Base-by-base conservation (phyloP, 2,797 vertebrate species). In the Champsocephalus esox region DNA sequence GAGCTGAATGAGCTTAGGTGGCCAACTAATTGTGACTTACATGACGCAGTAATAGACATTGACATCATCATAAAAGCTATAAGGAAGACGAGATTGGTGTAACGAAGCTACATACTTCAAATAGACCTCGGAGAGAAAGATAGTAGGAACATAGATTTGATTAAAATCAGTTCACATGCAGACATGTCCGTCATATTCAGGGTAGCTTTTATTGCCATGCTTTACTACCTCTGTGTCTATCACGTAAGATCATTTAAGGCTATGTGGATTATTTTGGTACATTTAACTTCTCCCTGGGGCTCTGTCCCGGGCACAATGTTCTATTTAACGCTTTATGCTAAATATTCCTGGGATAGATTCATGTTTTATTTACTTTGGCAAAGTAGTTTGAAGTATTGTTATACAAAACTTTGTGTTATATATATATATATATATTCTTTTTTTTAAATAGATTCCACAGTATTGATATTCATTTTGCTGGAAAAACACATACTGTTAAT, bases 41-140 rank as follows among this genome's bases (percentile, higher is more conserved):
- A 71, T 48, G 78, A 57, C 62, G 56, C 44, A 75, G 60, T 83
- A 87, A 85, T 88, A 66, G 78, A 77, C 66, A 57, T 19, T 82
- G 78, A 81, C 73, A 79, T 81, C 56, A 69, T 70, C 61, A 63
- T 80, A 54, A 75, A 72, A 74, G 70, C 51, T 73, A 65, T 66
- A 60, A 54, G 43, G 81, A 76, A 83, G 71, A 87, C 79, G 76
- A 83, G 70, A 84, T 87, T 77, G 75, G 70, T 84, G 60, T 84
- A 87, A 88, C 58, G 76, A 85, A 85, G 75, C 70, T 62, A 59
- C 67, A 74, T 63, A 66, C 61, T 77, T 66, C 50, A 83, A 76
- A 84, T 81, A 60, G 68, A 28, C 70, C 77, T 66, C 52, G 14
- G n/a, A 71, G 46, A 59, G 63, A 12, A 54, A 45, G 72, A 55